A percentile compares a stretch with the other conserved stretches of the same genome.
These are phyloP conservation scores for Oryzias dopingdopingensis DNA, from an alignment of 2,797 vertebrate genomes.

Conservation along the genomic window DNA sequence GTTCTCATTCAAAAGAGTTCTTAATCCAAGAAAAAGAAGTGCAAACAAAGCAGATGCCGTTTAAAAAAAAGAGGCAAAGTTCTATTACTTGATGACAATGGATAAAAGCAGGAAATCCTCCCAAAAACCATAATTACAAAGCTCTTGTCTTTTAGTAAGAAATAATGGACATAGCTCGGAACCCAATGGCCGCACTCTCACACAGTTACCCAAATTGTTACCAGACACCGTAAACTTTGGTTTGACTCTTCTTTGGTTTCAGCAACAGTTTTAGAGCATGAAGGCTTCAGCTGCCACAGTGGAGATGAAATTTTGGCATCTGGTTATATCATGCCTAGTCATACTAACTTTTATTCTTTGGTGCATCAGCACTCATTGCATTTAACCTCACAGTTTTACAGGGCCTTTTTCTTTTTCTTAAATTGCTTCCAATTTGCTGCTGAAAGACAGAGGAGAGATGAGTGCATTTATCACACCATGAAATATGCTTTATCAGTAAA, in stretches of 20 bases:
- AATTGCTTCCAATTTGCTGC: too few species aligned
- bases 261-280: constrained; percentile 3
- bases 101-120: constrained; percentile 35
- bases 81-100: constrained; percentile 25
- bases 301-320: background rate
- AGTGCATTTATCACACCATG: too few species aligned
- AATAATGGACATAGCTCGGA: constrained; percentile 11
- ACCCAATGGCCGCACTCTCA: constrained; percentile 15
- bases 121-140: constrained; percentile 24
- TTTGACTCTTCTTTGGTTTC: constrained; percentile 14
- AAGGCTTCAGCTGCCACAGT: background rate
- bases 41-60: constrained; percentile 17
- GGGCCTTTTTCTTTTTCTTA: too few species aligned
- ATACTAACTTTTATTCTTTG: too few species aligned
- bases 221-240: constrained; percentile 9
- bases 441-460: too few species aligned
- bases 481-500: too few species aligned
- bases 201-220: background rate
- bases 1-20: constrained; percentile 2
- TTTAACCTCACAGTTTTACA: too few species aligned
- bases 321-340: too few species aligned
- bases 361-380: too few species aligned
- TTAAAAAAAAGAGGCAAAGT: constrained; percentile 22
- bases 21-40: constrained; percentile 5
- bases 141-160: constrained; percentile 20